Evolutionary conservation across 2,888 invertebrate species (phyloP).

Genomic region (Scelioninae gen. 1): DNA sequence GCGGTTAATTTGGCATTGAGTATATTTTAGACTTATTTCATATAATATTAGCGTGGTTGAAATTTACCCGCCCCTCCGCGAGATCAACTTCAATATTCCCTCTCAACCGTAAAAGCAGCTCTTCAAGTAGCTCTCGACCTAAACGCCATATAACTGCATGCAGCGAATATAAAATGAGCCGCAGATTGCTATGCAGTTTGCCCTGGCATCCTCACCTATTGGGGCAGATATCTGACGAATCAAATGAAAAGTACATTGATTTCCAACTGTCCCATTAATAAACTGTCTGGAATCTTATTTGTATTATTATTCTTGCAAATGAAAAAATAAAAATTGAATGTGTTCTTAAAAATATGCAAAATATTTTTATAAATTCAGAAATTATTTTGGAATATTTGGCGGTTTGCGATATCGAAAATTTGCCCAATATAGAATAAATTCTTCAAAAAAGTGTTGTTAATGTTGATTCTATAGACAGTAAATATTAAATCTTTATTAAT

Average conservation of each 20-base stretch:
- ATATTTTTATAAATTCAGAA: too few species aligned
- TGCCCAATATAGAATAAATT: too few species aligned
- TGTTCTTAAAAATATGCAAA: too few species aligned
- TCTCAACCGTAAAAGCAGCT: constrained; percentile 51
- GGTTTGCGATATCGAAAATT: too few species aligned
- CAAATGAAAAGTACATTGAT: constrained; percentile 48
- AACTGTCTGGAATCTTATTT: too few species aligned
- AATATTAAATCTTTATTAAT: too few species aligned
- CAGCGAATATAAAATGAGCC: constrained; percentile 61
- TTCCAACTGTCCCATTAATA: background rate
- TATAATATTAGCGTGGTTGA: constrained; percentile 47
- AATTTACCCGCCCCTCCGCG: constrained; percentile 4
- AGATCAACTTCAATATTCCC: constrained; percentile 58
- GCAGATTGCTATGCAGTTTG: constrained; percentile 44
- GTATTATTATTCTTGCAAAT: background rate
- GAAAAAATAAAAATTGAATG: background rate
- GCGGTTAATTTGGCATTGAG: constrained; percentile 34
- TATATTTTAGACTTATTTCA: constrained; percentile 19
- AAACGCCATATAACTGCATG: constrained; percentile 57
- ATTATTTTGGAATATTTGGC: too few species aligned
- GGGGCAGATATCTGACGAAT: constrained; percentile 33
- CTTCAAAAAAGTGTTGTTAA: too few species aligned
- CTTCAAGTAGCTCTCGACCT: constrained; percentile 59
- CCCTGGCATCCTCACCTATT: constrained; percentile 37
- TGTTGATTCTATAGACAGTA: too few species aligned